phyloP scores from a whole-genome alignment of 1,140 invertebrate species.

The Carposina sasakii region DNA sequence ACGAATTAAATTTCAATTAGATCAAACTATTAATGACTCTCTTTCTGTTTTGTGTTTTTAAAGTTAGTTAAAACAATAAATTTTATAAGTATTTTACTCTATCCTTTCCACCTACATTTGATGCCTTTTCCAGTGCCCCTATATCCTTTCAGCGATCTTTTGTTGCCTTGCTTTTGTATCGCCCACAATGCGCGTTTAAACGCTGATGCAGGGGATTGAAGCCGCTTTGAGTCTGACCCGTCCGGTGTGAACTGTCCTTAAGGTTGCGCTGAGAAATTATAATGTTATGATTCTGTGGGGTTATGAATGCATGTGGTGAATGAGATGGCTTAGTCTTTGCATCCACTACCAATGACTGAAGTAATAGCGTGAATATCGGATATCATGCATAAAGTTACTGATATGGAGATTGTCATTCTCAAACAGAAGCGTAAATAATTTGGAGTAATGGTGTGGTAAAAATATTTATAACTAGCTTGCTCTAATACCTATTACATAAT shows the following conservation, averaged over 20 bases:
- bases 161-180: conserved; percentile 41
- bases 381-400: no score
- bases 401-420: no score
- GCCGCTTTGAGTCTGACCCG: conserved; percentile 33
- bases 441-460: no score
- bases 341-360: no score
- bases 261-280: conserved; percentile 25
- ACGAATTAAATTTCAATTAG: no score
- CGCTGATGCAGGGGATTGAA: conserved; percentile 30
- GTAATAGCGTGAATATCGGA: no score
- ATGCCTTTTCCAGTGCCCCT: neutral
- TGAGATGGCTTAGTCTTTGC: neutral
- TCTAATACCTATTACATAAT: no score
- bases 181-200: conserved; percentile 50
- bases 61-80: neutral
- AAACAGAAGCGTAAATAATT: no score
- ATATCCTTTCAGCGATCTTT: conserved; percentile 20
- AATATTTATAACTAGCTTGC: no score
- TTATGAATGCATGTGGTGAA: neutral
- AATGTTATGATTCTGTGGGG: no score
- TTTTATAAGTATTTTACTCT: neutral
- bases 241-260: conserved; percentile 17
- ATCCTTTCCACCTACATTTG: conserved; percentile 15
- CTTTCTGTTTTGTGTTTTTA: neutral
- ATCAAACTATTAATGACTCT: no score